These are phyloP conservation scores for Caenorhabditis briggsae DNA, from an alignment of 1,140 invertebrate species.

Conservation along the genomic window DNA sequence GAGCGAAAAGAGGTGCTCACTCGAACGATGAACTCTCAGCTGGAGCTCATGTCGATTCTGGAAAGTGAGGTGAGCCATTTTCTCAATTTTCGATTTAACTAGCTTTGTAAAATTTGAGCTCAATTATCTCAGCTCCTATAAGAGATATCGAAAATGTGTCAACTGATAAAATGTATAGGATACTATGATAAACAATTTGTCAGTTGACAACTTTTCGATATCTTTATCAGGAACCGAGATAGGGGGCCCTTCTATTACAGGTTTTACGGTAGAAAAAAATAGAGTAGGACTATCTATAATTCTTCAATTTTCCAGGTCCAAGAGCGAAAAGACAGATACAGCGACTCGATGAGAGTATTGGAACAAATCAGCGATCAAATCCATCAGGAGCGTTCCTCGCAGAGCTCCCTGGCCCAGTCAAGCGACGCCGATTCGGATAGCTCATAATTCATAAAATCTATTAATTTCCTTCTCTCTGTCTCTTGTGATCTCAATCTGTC, in stretches of 20 bases:
- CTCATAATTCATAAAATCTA: not conserved
- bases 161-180: too few relatives aligned
- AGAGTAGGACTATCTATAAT: too few relatives aligned
- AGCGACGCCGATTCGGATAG: constrained; percentile 41
- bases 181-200: too few relatives aligned
- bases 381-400: constrained; percentile 25
- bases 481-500: not conserved
- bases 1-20: constrained; percentile 39
- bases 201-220: too few relatives aligned
- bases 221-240: too few relatives aligned
- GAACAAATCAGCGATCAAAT: constrained; percentile 44
- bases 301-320: constrained; percentile 20
- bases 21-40: constrained; percentile 40
- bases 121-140: too few relatives aligned
- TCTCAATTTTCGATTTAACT: not conserved
- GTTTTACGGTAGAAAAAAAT: not conserved
- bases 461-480: not conserved
- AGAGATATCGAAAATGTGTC: too few relatives aligned
- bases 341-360: constrained; percentile 26
- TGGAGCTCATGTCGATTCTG: constrained; percentile 40
- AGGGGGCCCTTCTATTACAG: too few relatives aligned
- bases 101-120: not conserved
- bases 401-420: not conserved
- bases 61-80: not conserved
- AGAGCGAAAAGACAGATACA: constrained; percentile 45